These are phyloP conservation scores for Cladopsammia gracilis DNA, from an alignment of 64 coral and sea anemone species.

Conservation along the genomic window DNA sequence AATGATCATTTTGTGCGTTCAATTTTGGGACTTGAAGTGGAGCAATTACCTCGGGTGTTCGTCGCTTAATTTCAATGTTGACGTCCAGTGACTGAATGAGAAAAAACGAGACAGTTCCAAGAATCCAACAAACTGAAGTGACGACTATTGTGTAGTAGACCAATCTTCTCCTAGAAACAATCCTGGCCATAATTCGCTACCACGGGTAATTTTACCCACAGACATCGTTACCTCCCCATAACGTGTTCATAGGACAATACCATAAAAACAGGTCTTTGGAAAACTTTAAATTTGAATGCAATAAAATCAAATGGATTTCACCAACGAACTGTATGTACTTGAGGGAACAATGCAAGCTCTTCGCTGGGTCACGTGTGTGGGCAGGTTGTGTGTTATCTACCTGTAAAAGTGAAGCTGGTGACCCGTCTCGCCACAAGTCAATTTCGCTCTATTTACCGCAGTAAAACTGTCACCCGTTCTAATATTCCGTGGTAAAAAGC, in stretches of 20 bases:
- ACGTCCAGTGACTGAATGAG: constrained; percentile 90
- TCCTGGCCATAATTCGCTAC: constrained; percentile 7
- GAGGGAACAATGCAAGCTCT: constrained; percentile 29
- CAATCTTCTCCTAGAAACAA: constrained; percentile 77
- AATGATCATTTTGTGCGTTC: constrained; percentile 54
- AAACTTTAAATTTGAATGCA: not conserved
- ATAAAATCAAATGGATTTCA: not conserved
- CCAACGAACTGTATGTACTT: constrained; percentile 20
- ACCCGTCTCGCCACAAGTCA: constrained; percentile 28
- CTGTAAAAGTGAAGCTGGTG: not conserved
- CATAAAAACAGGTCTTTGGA: not conserved
- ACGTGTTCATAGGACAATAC: not conserved
- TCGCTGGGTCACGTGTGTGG: constrained; percentile 17
- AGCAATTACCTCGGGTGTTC: constrained; percentile 64
- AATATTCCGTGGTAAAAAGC: not conserved
- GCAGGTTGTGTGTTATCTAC: constrained; percentile 26
- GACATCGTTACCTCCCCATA: not conserved
- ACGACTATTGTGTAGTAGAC: constrained; percentile 89
- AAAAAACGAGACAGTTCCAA: constrained; percentile 90
- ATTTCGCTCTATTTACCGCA: not conserved
- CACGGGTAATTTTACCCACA: not conserved
- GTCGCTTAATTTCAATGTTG: constrained; percentile 84
- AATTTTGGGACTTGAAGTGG: constrained; percentile 71
- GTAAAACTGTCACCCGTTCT: not conserved
- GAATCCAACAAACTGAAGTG: constrained; percentile 92